phyloP scores from a whole-genome alignment of 2,113 vertebrate species.

The Oryzias melastigma region DNA sequence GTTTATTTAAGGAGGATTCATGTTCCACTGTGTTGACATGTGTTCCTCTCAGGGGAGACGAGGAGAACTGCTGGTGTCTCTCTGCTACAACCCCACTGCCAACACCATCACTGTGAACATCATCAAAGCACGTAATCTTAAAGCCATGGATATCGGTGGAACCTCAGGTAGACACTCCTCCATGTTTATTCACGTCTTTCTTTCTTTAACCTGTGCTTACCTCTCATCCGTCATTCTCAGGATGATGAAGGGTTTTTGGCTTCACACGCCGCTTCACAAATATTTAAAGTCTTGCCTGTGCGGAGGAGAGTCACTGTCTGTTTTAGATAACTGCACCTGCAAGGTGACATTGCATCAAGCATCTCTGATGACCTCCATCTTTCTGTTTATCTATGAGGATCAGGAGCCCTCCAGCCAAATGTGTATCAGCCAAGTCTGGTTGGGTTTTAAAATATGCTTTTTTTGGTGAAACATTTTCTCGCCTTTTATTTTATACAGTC shows the following conservation, averaged over 20 bases:
- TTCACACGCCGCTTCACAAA: constrained; percentile 10
- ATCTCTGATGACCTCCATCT: constrained; percentile 32
- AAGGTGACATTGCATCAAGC: constrained; percentile 64
- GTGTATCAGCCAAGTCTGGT: constrained; percentile 50
- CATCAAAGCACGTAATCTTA: constrained; percentile 98
- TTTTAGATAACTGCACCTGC: constrained; percentile 22
- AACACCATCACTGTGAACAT: constrained; percentile 99
- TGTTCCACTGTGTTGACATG: constrained; percentile 17
- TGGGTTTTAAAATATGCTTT: constrained; percentile 31
- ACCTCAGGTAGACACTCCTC: constrained; percentile 85
- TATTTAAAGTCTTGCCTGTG: constrained; percentile 17
- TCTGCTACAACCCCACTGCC: constrained; percentile 97
- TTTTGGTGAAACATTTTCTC: constrained; percentile 24
- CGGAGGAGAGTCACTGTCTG: constrained; percentile 18
- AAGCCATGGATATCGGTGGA: constrained; percentile 99
- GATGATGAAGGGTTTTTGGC: constrained; percentile 22
- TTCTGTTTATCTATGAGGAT: constrained; percentile 57
- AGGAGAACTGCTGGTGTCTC: constrained; percentile 72
- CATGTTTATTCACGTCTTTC: constrained; percentile 29
- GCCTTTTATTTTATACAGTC: constrained; percentile 15
- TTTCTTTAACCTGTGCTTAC: constrained; percentile 12
- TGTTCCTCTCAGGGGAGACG: constrained; percentile 63
- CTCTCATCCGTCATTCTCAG: constrained; percentile 1
- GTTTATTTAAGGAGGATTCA: constrained; percentile 25
- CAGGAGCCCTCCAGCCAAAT: constrained; percentile 42